phyloP scores from a whole-genome alignment of 2,113 vertebrate genomes.

The Speoplatyrhinus poulsoni region DNA sequence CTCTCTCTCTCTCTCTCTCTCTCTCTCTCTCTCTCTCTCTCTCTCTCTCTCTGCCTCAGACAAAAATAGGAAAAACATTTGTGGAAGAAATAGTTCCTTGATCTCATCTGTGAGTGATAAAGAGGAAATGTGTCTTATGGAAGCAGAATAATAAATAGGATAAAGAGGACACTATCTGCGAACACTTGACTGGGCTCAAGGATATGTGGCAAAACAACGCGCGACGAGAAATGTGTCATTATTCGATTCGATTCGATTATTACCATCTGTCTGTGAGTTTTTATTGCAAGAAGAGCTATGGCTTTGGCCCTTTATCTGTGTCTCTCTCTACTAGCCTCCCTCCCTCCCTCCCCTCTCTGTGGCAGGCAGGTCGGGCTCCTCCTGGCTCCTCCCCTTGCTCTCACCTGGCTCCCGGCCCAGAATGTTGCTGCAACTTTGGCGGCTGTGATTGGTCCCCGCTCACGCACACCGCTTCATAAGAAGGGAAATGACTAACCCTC shows the following conservation, averaged over 20 bases:
- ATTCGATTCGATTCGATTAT: too few species aligned
- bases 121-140: too few species aligned
- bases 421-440: slow-evolving; percentile 75
- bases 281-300: slow-evolving; percentile 25
- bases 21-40: not conserved
- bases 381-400: slow-evolving; percentile 67
- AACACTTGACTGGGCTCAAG: not conserved
- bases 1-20: not conserved
- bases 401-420: slow-evolving; percentile 76
- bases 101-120: too few species aligned
- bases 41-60: not conserved
- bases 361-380: slow-evolving; percentile 67
- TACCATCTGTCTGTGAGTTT: slow-evolving; percentile 9
- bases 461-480: slow-evolving; percentile 65
- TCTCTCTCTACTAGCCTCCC: slow-evolving; percentile 3
- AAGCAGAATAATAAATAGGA: too few species aligned
- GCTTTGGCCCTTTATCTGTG: slow-evolving; percentile 31
- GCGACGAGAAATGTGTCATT: not conserved
- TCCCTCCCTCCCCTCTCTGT: slow-evolving; percentile 29
- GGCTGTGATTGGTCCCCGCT: slow-evolving; percentile 68
- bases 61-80: too few species aligned
- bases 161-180: not conserved
- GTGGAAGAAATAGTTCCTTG: too few species aligned
- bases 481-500: slow-evolving; percentile 77
- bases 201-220: slow-evolving; percentile 1